These are phyloP conservation scores for Orthonyx spaldingii DNA, from an alignment of 2,113 vertebrate genomes.

Conservation along the genomic window DNA sequence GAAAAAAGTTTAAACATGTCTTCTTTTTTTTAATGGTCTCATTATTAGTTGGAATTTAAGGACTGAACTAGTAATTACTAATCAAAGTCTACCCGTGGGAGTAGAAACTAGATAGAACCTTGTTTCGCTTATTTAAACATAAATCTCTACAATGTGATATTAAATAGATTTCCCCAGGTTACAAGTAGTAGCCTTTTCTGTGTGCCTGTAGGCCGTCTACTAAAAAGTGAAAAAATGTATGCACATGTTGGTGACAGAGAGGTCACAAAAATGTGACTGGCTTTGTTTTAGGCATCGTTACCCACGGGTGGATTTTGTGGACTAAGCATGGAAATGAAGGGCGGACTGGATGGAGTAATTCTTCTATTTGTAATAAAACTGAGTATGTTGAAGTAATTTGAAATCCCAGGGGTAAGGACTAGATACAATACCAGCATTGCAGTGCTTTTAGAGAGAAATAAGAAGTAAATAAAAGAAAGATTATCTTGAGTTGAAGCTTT, in stretches of 20 bases:
- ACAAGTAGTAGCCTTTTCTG: not conserved
- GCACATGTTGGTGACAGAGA: not conserved
- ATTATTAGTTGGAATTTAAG: not conserved
- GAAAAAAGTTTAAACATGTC: not conserved
- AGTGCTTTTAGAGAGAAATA: not conserved
- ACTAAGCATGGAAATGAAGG: not conserved
- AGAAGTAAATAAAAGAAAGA: not conserved
- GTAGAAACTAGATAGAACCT: not conserved
- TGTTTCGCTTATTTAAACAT: not conserved
- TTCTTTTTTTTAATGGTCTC: not conserved
- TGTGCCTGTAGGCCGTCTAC: not conserved
- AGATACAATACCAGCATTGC: not conserved
- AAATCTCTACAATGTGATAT: not conserved
- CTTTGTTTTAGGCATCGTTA: not conserved
- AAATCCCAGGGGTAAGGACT: not conserved
- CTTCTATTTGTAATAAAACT: not conserved
- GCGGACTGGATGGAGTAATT: not conserved
- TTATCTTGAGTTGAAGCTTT: not conserved
- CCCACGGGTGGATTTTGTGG: not conserved
- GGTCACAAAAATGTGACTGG: not conserved
- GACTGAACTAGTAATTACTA: not conserved
- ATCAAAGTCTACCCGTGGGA: not conserved
- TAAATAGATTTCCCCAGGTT: not conserved
- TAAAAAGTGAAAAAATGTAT: not conserved
- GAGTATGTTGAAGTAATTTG: not conserved